Base-by-base conservation (phyloP, 2,113 vertebrate species). In the Sceloporus undulatus region DNA sequence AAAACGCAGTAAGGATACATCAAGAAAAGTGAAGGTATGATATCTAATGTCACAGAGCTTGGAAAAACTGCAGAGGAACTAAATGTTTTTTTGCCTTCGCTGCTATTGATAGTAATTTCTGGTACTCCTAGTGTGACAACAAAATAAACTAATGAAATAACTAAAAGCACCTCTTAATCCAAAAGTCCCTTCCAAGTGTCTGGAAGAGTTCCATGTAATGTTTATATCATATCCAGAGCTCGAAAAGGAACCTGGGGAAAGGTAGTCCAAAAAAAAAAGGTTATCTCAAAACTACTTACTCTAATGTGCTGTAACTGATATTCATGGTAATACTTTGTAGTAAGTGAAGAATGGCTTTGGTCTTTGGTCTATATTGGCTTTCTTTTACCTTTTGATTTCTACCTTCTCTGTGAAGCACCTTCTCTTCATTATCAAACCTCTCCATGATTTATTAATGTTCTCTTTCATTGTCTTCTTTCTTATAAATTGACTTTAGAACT, bases 311-410 rank as follows among this genome's bases (percentile, higher is more conserved):
- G 25, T 27, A 70, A 52, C 8, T n/a, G 9, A 14, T 13, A 34
- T 1, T 34, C 38, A 38, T 40, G 34, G 34, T 82, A 82, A 14
- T 27, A 16, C 23, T 1, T 84, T n/a, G 34, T 82, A 48, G 34
- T 27, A 68, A 40, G 89, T 91, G 59, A 86, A 27, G 84, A 79
- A 79, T 27, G 68, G 70, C 40, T 84, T 80, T 87, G 85, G 56
- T 79, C 52, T 94, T 87, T 90, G 70, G 86, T 92, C 52, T 87
- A 48, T 48, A 70, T 77, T 18, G 1, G 0, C 87, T 87, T 86
- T 82, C 29, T 84, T 92, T 88, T 85, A n/a, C 68, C 85, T 92
- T 87, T 88, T 88, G 34, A 92, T 94, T 62, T 91, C 79, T 14
- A 52, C 42, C 71, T 81, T 91, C 25, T 91, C 77, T 88, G 52